Evolutionary conservation across 2,113 vertebrate genomes (phyloP).

Genomic region (Carassius auratus): DNA sequence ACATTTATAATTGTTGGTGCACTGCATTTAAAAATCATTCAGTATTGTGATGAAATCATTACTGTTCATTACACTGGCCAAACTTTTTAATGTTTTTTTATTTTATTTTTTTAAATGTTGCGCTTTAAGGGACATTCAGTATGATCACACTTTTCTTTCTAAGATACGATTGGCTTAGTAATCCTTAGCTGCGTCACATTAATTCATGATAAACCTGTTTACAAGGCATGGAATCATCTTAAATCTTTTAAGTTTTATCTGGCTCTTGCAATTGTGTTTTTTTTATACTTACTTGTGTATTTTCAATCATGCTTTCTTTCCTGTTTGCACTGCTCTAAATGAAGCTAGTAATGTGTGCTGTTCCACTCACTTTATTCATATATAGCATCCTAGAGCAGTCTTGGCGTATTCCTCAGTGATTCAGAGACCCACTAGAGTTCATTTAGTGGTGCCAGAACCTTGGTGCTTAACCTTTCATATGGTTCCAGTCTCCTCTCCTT

Average conservation of each 20-base stretch:
- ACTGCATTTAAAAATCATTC: neutral
- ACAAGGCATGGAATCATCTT: neutral
- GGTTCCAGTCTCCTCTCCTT: slow-evolving; percentile 73
- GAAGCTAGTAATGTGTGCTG: slow-evolving; percentile 27
- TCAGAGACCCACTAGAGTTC: slow-evolving; percentile 28
- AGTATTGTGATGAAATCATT: too few relatives aligned
- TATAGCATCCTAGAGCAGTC: slow-evolving; percentile 19
- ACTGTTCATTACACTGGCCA: too few relatives aligned
- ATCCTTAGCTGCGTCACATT: neutral
- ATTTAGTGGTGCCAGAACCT: slow-evolving; percentile 46
- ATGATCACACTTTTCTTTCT: neutral
- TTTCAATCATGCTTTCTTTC: slow-evolving; percentile 13
- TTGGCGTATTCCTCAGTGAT: slow-evolving; percentile 4
- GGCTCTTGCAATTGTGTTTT: neutral
- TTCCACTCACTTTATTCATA: slow-evolving; percentile 1
- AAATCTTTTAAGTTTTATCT: neutral
- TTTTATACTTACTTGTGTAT: neutral
- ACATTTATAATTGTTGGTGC: slow-evolving; percentile 4
- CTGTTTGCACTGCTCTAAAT: slow-evolving; percentile 4
- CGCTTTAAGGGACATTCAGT: neutral
- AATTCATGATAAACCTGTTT: neutral
- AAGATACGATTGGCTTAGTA: neutral
- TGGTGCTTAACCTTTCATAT: slow-evolving; percentile 64
- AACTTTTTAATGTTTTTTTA: neutral
- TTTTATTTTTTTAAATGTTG: neutral